Evolutionary conservation across 1,140 invertebrate genomes (phyloP), one percentile per base, ranked within the genome.

Genomic region (Drosophila mayri): DNA sequence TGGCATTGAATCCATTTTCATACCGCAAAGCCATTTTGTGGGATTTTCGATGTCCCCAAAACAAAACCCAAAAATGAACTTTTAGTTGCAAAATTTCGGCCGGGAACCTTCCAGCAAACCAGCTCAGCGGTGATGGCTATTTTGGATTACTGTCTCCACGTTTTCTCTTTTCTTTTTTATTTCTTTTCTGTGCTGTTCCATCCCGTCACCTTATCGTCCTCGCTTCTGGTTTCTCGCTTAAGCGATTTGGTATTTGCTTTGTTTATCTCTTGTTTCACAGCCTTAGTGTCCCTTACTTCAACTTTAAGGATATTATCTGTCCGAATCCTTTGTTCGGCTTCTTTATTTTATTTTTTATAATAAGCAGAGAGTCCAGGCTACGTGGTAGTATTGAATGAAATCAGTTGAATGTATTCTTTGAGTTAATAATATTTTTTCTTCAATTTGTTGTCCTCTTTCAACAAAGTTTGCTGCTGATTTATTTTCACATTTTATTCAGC

Each of bases 271-370:
- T 79, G 74, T 76, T 74, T 47, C 72, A 60, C 61, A 78, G 70
- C 65, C 57, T 71, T 68, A 72, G 54, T 79, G 63, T 44, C 62
- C 58, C 41, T 52, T 47, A 63, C 65, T 70, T 83, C 41, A 73
- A 72, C 71, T 79, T 79, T 77, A 37, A 58, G 55, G 46, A 59
- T 65, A 76, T 79, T 61, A 87, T 74, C 41, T 43, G 35, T n/a
- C 25, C 35, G n/a, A 59, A 59, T 58, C 73, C 73, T 86, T 78
- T 70, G 52, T 57, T 30, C 30, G 28, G n/a, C n/a, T n/a, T 16
- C 22, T 50, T 18, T 37, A 30, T 22, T 37, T 28, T 20, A 10
- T 32, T 28, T 30, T 30, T 72, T 61, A 55, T 41, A 32, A 50
- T 46, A 38, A 55, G 37, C 37, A 68, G 62, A 80, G 61, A 71